Evolutionary conservation across 2,888 invertebrate species (phyloP), one percentile per base, ranked within the genome.

Genomic region (Hirtodrosophila confusa): DNA sequence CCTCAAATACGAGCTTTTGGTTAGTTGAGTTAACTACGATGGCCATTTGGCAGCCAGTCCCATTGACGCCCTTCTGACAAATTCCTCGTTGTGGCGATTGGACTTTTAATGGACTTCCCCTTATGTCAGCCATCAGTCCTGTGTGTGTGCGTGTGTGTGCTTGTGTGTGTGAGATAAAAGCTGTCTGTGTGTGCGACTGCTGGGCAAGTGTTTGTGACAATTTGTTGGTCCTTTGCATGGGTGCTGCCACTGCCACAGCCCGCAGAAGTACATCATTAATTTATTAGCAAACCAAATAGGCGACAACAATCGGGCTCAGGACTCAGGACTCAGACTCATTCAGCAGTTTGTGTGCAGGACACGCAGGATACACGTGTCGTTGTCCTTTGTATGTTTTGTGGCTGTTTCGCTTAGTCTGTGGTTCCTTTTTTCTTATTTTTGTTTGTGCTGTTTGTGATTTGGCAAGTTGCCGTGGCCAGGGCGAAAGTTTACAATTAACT

Each of bases 281-380:
- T 85, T 85, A 85, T 85, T 85, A 86, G 88, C 78, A 86, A 85
- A 61, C 73, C 84, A 88, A 85, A 85, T 84, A 83, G 75, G 78
- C 73, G 73, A 65, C 76, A 66, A 72, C 72, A 76, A 71, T 71
- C 73, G 67, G 72, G 47, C 47, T 24, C 51, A 33, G 41, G 11
- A 39, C 40, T 44, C 39, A 33, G 49, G 9, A 31, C 31, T 31
- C 31, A 41, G 40, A 31, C 51, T 35, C 60, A 56, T 40, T 61
- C 73, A 76, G 68, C 69, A 69, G 54, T 77, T 75, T 68, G 54
- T 50, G 44, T 29, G 56, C 57, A 50, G 54, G 56, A 64, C 69
- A 70, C 70, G 63, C 56, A 69, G 43, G 63, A 44, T 37, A 56
- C 76, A 74, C 76, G 73, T 74, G 73, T 61, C 61, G 36, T 27